These are phyloP conservation scores for Darevskia mixta DNA, from an alignment of 2,797 vertebrate species.

Conservation along the genomic window DNA sequence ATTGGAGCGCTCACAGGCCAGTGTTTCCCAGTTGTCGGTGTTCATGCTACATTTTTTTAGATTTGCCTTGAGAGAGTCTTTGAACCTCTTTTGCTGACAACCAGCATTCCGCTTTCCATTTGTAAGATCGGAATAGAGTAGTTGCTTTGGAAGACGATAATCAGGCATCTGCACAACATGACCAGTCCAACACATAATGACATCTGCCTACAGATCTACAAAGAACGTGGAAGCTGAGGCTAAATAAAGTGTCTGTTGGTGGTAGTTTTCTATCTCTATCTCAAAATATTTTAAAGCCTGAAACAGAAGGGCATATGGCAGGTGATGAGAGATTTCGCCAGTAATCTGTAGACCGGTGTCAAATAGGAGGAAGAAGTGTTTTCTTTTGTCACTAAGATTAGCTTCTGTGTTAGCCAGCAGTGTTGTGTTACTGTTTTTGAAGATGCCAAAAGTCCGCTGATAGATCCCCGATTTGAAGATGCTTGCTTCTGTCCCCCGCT, in stretches of 20 bases:
- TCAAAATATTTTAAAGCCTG: conserved; percentile 50
- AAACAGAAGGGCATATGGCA: conserved; percentile 46
- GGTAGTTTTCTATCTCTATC: background rate
- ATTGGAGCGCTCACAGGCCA: too few relatives aligned
- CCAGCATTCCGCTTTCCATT: too few relatives aligned
- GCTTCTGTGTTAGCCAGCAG: background rate
- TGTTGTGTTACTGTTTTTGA: background rate
- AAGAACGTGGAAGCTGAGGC: background rate
- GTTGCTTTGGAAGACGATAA: too few relatives aligned
- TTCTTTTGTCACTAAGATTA: conserved; percentile 11
- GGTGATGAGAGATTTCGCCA: conserved; percentile 24
- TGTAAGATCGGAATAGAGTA: too few relatives aligned
- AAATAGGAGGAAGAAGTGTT: conserved; percentile 16
- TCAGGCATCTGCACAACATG: too few relatives aligned
- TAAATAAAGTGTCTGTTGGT: fast-evolving
- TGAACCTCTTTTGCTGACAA: too few relatives aligned
- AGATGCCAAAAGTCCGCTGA: background rate
- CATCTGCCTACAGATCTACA: background rate
- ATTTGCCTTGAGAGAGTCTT: too few relatives aligned
- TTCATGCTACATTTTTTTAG: too few relatives aligned
- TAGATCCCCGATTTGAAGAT: background rate
- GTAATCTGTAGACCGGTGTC: conserved; percentile 28
- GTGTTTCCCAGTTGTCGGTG: too few relatives aligned
- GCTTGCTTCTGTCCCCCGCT: background rate
- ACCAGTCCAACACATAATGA: too few relatives aligned